Evolutionary conservation across 2,888 invertebrate genomes (phyloP).

Genomic region (Lordiphosa andalusiaca): DNA sequence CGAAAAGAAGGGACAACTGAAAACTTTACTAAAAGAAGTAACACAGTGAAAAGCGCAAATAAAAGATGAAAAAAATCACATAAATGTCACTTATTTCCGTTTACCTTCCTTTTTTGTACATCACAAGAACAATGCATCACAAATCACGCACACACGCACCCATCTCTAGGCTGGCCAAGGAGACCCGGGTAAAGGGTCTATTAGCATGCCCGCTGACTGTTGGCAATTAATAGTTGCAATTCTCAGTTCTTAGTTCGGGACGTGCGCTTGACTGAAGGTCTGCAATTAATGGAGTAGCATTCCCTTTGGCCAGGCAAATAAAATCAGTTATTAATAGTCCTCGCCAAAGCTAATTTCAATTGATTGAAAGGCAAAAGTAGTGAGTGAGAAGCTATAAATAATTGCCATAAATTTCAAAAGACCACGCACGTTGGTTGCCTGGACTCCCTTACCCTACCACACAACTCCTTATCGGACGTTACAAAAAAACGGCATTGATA

Average conservation of each 20-base stretch:
- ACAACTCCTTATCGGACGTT: slow-evolving; percentile 45
- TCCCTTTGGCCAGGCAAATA: slow-evolving; percentile 42
- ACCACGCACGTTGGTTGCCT: slow-evolving; percentile 44
- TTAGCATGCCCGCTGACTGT: slow-evolving; percentile 61
- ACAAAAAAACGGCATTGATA: slow-evolving; percentile 36
- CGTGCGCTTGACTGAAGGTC: slow-evolving; percentile 40
- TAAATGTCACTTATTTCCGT: no score
- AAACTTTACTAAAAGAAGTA: no score
- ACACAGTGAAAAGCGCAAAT: no score
- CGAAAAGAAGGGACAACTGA: no score
- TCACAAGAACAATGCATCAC: no score
- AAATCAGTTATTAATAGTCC: slow-evolving; percentile 66
- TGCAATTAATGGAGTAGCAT: slow-evolving; percentile 50
- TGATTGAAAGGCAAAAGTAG: slow-evolving; percentile 56
- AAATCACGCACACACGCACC: slow-evolving; percentile 7
- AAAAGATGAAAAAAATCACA: no score
- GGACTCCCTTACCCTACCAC: slow-evolving; percentile 8
- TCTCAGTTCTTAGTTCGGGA: slow-evolving; percentile 20
- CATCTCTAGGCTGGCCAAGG: slow-evolving; percentile 11
- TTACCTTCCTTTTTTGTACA: no score
- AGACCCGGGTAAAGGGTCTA: slow-evolving; percentile 46
- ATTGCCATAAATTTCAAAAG: slow-evolving; percentile 33
- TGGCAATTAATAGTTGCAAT: slow-evolving; percentile 56
- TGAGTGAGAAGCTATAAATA: slow-evolving; percentile 54
- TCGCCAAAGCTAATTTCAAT: slow-evolving; percentile 50